A percentile compares a stretch with the other conserved stretches of the same genome.
phyloP scores from a whole-genome alignment of 2,888 invertebrate genomes.

The Troides oblongomaculatus region DNA sequence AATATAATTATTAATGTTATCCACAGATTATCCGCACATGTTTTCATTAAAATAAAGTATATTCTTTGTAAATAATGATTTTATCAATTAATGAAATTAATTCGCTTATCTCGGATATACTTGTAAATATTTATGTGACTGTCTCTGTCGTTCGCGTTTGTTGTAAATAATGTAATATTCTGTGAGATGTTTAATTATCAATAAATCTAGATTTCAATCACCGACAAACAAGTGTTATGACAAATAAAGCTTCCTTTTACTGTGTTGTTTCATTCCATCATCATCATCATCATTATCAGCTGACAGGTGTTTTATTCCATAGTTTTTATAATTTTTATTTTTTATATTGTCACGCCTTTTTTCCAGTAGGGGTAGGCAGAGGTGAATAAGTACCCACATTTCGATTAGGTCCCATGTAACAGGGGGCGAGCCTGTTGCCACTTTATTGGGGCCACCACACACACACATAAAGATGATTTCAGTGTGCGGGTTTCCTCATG shows the following conservation, averaged over 20 bases:
- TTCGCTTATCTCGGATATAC: slow-evolving; percentile 6
- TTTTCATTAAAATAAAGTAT: background rate
- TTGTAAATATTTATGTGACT: slow-evolving; percentile 26
- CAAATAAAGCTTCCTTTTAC: slow-evolving; percentile 72
- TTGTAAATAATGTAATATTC: slow-evolving; percentile 29
- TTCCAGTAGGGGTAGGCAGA: no score
- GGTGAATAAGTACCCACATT: no score
- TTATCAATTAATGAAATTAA: slow-evolving; percentile 7
- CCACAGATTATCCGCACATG: background rate
- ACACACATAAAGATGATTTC: no score
- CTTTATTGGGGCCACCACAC: no score
- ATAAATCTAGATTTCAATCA: slow-evolving; percentile 14
- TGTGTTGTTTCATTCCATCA: slow-evolving; percentile 39
- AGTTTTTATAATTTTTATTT: no score
- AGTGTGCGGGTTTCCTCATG: no score
- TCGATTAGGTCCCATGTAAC: no score
- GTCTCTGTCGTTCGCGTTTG: slow-evolving; percentile 9
- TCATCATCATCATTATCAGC: background rate
- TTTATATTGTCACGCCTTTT: no score
- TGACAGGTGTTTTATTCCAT: slow-evolving; percentile 27
- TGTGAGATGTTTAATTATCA: slow-evolving; percentile 5
- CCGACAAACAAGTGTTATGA: slow-evolving; percentile 65
- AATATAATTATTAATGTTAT: background rate
- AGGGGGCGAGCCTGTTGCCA: no score
- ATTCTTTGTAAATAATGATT: slow-evolving; percentile 25